Base-by-base conservation (phyloP, 2,888 invertebrate genomes). In the Gandaritis pyraliata region DNA sequence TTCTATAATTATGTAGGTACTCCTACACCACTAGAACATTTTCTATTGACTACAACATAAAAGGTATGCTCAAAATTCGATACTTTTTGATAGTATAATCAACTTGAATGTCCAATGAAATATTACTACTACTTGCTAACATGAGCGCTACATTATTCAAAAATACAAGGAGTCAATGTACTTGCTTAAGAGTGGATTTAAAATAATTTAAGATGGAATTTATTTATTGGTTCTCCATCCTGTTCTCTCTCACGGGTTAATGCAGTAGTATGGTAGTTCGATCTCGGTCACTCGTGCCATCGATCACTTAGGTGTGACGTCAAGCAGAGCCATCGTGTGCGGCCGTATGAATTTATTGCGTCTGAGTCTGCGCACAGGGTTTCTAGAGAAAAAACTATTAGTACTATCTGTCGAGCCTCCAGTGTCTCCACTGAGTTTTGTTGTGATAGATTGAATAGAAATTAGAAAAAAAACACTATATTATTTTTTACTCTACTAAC, bases 291-390 rank as follows among this genome's bases (percentile, higher is more conserved):
- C 78, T 78, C 85, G 66, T 73, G 81, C 88, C 86, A 91, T 92
- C 91, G 88, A 92, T 92, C 92, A 92, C 85, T 76, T 77, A 86
- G 86, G 90, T 91, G 92, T 92, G 91, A 91, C 92, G 91, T 92
- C 91, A 91, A 88, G 89, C 90, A 83, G 90, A 82, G 90, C 86
- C 92, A 83, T 91, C 92, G 92, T 92, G 91, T 92, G 92, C 89
- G 91, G 91, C 91, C 90, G 80, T 71, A 81, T 83, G 81, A 85
- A 92, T 92, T 92, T 92, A 92, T 92, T 86, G 91, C 90, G 87
- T 83, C 85, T 86, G 91, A 89, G 88, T 83, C 86, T 87, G 88
- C 88, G 86, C 89, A 88, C 79, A 80, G 76, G 82, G 81, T 78
- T 77, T 81, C 82, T 78, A 81, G 74, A 82, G 84, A 85, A 86